Evolutionary conservation across 2,888 invertebrate species (phyloP), one percentile per base, ranked within the genome.

Genomic region (Lasioglossum leucozonium): DNA sequence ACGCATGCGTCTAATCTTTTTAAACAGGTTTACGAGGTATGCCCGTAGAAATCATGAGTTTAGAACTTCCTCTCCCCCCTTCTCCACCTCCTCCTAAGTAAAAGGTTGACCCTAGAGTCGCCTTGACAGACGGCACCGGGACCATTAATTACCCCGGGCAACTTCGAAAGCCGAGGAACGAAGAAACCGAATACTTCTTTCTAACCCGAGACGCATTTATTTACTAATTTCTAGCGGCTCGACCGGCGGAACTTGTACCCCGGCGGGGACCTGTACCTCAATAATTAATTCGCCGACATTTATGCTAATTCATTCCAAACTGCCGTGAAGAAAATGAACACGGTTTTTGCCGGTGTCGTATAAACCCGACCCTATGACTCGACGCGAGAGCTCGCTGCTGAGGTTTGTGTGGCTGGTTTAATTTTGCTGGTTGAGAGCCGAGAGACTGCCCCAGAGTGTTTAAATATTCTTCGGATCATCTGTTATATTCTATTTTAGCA

Each of bases 21-120:
- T 67, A 67, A 67, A 67, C 67, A 67, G 67, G 67, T 67, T 67
- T 67, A n/a, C 37, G 11, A 37, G 67, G 22, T n/a, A 6, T 30
- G 6, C 34, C 34, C 65, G 30, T 6, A 16, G 26, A 30, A 30
- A 30, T 4, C 67, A 34, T 0, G 34, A 67, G 34, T 37, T 34
- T 67, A 37, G 67, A 51, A 51, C 40, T 10, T 6, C 40, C 40
- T 40, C 40, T n/a, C n/a, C n/a, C n/a, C n/a, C n/a, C n/a, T n/a
- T n/a, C 0, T 10, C 40, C 40, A 10, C 47, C 22, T 65, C 22
- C 37, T 34, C 37, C 18, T 1, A 11, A 10, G 18, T 2, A 65
- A 67, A 22, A 1, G 37, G 18, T 22, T 37, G 67, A 67, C 37
- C 67, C 67, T 22, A 51, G 1, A 40, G 67, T 37, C 4, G 67